Percentiles rank a stretch among this genome's conserved stretches.
These are phyloP conservation scores for Osmerus eperlanus DNA, from an alignment of 2,113 vertebrate species.

Conservation along the genomic window DNA sequence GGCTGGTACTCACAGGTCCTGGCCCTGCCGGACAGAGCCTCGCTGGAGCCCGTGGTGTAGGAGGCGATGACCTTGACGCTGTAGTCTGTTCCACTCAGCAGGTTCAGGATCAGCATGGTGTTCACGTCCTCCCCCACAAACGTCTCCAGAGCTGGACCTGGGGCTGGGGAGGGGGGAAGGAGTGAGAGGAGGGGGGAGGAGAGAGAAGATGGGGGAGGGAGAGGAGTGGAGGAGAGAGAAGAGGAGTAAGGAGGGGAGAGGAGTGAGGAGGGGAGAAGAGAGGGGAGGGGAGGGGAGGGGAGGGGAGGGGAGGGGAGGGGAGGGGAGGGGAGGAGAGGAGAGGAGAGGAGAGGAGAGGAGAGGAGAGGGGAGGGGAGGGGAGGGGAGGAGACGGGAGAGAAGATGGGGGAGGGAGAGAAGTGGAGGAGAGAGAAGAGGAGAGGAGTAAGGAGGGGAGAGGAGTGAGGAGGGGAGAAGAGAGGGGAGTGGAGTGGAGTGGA, in stretches of 20 bases:
- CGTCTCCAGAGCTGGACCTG: conserved; percentile 87
- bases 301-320: neutral
- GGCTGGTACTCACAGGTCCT: conserved; percentile 80
- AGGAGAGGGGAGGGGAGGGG: neutral
- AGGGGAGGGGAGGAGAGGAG: too few relatives aligned
- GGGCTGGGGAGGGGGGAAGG: conserved; percentile 61
- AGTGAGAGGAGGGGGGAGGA: too few relatives aligned
- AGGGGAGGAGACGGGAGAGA: neutral
- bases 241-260: neutral
- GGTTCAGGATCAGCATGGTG: conserved; percentile 91
- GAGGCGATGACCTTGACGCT: conserved; percentile 91
- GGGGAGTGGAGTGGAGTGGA: neutral
- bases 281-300: too few relatives aligned
- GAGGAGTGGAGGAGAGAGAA: neutral
- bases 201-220: neutral
- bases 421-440: neutral
- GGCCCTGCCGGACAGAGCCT: conserved; percentile 81
- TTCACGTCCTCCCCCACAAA: conserved; percentile 93
- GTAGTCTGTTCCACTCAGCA: conserved; percentile 91
- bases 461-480: neutral
- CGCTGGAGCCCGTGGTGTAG: conserved; percentile 89
- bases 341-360: neutral
- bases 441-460: neutral
- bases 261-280: too few relatives aligned
- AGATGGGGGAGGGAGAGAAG: neutral